Evolutionary conservation across 2,888 invertebrate genomes (phyloP), one percentile per base, ranked within the genome.

Genomic region (Pyrrhia umbra): DNA sequence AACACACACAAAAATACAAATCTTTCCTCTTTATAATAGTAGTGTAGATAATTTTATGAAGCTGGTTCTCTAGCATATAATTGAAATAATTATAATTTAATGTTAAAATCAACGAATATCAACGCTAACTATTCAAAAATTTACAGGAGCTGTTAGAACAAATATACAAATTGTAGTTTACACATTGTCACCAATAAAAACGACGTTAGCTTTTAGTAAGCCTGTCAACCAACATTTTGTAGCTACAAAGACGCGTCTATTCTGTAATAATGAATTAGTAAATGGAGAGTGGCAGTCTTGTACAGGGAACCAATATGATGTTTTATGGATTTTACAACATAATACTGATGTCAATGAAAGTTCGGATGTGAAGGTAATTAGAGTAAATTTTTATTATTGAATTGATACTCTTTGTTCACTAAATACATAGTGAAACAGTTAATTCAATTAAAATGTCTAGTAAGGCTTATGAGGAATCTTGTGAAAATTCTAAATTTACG

Each of bases 321-420:
- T 91, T 75, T 71, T 95, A 64, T 96, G 95, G 96, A 87, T 91
- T 51, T 85, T 89, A 10, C 85, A 90, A 61, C 91, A 92, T 79
- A 76, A 82, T 50, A 68, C 75, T 49, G 58, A 51, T 47, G 77
- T 91, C 30, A 77, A 46, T 46, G 79, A 84, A 47, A 75, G 74
- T 63, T 74, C 89, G 56, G 83, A 90, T 74, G 76, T 95, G 6
- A 89, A 87, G 91, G 95, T 95, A 87, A 71, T 45, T 43, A n/a
- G 13, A 39, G 2, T 10, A 45, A 3, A 10, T 46, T 25, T n/a
- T 21, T 6, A n/a, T 37, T 6, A 40, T 25, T 52, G 25, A 3
- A 15, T 21, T 0, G 13, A 8, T n/a, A n/a, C n/a, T n/a, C n/a
- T n/a, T n/a, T n/a, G n/a, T n/a, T n/a, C n/a, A n/a, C n/a, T n/a